Conservation (phyloP, 2,113 vertebrate species). For the Pterocles gutturalis region DNA sequence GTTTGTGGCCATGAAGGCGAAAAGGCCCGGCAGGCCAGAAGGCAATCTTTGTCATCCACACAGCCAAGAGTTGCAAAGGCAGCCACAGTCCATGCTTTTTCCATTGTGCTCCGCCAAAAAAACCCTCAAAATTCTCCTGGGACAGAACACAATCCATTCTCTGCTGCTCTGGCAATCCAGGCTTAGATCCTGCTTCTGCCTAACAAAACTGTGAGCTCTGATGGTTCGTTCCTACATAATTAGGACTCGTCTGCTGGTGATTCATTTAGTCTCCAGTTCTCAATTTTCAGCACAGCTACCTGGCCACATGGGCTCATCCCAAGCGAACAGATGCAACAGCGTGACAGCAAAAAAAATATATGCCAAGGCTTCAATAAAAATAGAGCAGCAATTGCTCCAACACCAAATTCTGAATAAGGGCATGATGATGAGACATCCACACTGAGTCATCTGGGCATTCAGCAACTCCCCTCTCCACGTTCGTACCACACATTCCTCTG, state of each 20-base stretch:
- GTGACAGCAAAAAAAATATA: neutral
- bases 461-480: neutral
- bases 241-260: neutral
- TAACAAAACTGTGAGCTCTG: neutral
- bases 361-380: neutral
- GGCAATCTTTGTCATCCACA: constrained; percentile 41
- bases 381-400: neutral
- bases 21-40: constrained; percentile 42
- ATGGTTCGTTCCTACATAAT: neutral
- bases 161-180: neutral
- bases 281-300: neutral
- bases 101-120: constrained; percentile 56
- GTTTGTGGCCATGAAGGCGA: constrained; percentile 26
- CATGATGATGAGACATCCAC: neutral
- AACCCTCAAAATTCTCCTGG: constrained; percentile 20
- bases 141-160: constrained; percentile 30
- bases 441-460: neutral
- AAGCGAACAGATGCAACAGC: neutral
- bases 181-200: neutral
- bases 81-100: constrained; percentile 49
- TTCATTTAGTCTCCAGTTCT: neutral
- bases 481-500: neutral
- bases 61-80: constrained; percentile 39
- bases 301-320: neutral
- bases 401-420: neutral